A percentile compares a stretch with the other conserved stretches of the same genome.
Evolutionary conservation across 1,140 invertebrate species (phyloP).

Genomic region (Papilio machaon): DNA sequence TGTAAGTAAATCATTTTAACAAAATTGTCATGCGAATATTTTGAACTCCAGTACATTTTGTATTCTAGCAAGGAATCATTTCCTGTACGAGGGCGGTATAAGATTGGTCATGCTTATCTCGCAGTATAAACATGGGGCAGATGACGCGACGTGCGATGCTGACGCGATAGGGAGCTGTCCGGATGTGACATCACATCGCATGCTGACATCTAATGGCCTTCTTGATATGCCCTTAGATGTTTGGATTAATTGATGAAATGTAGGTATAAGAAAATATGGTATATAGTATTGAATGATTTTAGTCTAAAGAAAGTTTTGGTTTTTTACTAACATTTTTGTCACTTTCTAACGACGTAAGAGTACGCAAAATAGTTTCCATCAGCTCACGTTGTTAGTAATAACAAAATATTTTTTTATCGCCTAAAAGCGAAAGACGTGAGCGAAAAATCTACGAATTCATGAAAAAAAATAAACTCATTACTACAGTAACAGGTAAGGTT

Average conservation of each 20-base stretch:
- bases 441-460: too few relatives aligned
- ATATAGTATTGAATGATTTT: too few relatives aligned
- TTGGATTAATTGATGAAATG: conserved; percentile 3
- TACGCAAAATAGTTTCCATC: too few relatives aligned
- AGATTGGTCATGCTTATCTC: conserved; percentile 72
- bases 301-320: too few relatives aligned
- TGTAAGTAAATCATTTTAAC: conserved; percentile 7
- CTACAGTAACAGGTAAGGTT: too few relatives aligned
- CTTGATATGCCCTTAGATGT: not conserved
- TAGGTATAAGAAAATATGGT: not conserved
- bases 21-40: not conserved
- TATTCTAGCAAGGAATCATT: conserved; percentile 39
- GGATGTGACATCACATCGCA: conserved; percentile 38
- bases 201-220: conserved; percentile 9
- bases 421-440: too few relatives aligned
- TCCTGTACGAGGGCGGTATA: conserved; percentile 53
- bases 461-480: too few relatives aligned
- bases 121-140: conserved; percentile 65
- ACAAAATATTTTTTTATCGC: too few relatives aligned
- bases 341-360: too few relatives aligned
- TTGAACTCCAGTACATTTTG: conserved; percentile 26
- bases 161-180: conserved; percentile 50
- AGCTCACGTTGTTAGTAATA: too few relatives aligned
- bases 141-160: conserved; percentile 60
- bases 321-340: too few relatives aligned